Conservation (phyloP, 2,113 vertebrate genomes). For the Myodes glareolus region DNA sequence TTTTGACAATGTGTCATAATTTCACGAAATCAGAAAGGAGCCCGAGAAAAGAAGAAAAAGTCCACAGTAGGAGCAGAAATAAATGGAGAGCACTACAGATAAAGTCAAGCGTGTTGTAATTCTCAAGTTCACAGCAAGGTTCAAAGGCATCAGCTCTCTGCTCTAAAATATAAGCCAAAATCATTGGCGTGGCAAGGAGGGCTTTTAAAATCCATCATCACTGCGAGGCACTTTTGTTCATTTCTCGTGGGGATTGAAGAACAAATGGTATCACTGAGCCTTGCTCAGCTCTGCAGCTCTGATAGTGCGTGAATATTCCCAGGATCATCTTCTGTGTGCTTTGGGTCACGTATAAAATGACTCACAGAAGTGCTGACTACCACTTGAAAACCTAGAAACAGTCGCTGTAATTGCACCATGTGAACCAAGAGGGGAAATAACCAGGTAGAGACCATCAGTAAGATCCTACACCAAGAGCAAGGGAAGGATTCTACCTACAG, state of each 20-base stretch:
- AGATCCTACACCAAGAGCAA: not conserved
- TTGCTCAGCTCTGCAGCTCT: not conserved
- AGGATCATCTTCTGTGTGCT: not conserved
- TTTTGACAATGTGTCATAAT: not conserved
- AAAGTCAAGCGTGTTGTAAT: constrained; percentile 9
- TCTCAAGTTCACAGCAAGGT: constrained; percentile 54
- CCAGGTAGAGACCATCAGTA: not conserved
- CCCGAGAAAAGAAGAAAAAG: not conserved
- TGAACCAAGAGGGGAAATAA: not conserved
- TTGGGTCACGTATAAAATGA: not conserved
- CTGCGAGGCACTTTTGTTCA: constrained; percentile 7
- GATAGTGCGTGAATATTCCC: not conserved
- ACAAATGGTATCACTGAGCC: not conserved
- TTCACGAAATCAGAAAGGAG: constrained; percentile 41
- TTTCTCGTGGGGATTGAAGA: constrained; percentile 47
- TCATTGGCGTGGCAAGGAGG: not conserved
- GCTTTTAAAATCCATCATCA: constrained; percentile 50
- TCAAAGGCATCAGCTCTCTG: constrained; percentile 27
- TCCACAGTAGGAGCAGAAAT: not conserved
- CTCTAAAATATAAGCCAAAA: constrained; percentile 44
- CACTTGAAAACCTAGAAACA: not conserved
- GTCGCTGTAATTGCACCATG: not conserved
- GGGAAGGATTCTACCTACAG: not conserved
- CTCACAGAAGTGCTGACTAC: not conserved
- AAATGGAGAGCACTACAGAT: not conserved